Conservation (phyloP, 2,113 vertebrate genomes). For the Cranoglanis bouderius region DNA sequence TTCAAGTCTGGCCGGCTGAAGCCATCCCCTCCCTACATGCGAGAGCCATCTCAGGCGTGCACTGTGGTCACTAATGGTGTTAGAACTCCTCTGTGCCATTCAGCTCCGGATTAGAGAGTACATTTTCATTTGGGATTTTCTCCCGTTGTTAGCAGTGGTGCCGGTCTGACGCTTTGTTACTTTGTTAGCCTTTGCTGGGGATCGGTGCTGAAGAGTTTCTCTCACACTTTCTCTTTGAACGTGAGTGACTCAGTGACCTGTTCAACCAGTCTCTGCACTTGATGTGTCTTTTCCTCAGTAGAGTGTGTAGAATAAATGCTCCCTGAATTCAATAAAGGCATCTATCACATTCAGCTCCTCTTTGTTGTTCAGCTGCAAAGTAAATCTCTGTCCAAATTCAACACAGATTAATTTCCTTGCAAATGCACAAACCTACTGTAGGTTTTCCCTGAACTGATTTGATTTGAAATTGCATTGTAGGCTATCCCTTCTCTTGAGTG, state of each 20-base stretch:
- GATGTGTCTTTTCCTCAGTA: constrained; percentile 33
- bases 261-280: constrained; percentile 29
- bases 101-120: constrained; percentile 72
- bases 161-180: constrained; percentile 53
- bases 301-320: constrained; percentile 3
- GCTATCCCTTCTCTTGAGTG: not conserved
- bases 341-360: constrained; percentile 18
- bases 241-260: constrained; percentile 45
- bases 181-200: constrained; percentile 48
- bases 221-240: constrained; percentile 31
- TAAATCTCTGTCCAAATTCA: constrained; percentile 10
- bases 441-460: constrained; percentile 17
- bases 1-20: constrained; percentile 69
- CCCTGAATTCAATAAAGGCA: constrained; percentile 6
- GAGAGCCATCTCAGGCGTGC: constrained; percentile 62
- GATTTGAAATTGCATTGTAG: constrained; percentile 12
- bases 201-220: constrained; percentile 37
- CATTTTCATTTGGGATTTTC: constrained; percentile 71
- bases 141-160: constrained; percentile 43
- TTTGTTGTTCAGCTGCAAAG: constrained; percentile 5
- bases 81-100: constrained; percentile 72
- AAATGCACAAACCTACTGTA: constrained; percentile 4
- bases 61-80: constrained; percentile 71
- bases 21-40: constrained; percentile 62
- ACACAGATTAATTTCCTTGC: constrained; percentile 19